Base-by-base conservation (phyloP, 2,113 vertebrate species). In the Desmodus rotundus region DNA sequence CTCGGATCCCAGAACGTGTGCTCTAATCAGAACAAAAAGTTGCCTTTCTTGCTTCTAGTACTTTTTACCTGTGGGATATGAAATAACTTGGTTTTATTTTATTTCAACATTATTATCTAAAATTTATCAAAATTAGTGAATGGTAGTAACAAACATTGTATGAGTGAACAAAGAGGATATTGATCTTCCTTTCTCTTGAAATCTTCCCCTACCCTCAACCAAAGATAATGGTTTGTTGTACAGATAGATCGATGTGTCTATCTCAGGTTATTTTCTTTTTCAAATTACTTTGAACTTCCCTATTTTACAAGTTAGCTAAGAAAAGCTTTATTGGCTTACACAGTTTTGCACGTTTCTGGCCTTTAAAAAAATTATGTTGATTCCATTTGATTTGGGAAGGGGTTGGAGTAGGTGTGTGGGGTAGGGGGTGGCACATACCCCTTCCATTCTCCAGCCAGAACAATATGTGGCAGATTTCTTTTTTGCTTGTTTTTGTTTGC, bases 31-130 rank as follows among this genome's bases (percentile, higher is more conserved):
- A 58, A 74, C 31, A 93, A 93, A 65, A 85, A 83, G 31, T 47
- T 74, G 16, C 61, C 61, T 83, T 81, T 82, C 45, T 89, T 94
- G 56, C 50, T 96, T 93, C 86, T 81, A 68, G 58, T 76, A 47
- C 33, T 63, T 93, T 91, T 76, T 38, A 87, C 70, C 91, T 89
- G 63, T 91, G 68, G 41, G 4, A 50, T 91, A 56, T 87, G 58
- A 92, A 92, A 96, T 92, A 56, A 87, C 19, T 65, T 72, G 17
- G 36, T 36, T 85, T 95, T 74, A 52, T 87, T 91, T 89, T 91
- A 72, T 78, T 97, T 80, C 45, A 70, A 81, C 78, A 41, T 14
- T 78, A 72, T 28, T 74, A 41, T 85, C 84, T 87, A 54, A 70
- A 96, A 58, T 45, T 50, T 91, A 50, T 77, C 4, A 76, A 87